These are phyloP conservation scores for Stegodyphus mimosarum DNA, from an alignment of 1,140 invertebrate genomes.

Conservation along the genomic window DNA sequence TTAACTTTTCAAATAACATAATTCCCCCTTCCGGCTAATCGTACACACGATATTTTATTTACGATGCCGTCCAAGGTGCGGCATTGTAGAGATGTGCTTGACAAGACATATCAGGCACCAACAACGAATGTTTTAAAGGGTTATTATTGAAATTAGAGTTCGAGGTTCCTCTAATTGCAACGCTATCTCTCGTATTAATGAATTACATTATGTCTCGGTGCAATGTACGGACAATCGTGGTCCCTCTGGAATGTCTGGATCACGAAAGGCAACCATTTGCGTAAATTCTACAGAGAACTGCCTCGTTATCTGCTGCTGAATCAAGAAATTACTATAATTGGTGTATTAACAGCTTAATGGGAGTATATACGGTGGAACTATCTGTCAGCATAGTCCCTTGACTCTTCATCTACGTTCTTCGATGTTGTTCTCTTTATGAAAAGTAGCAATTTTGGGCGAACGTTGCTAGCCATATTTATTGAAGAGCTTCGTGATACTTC, in stretches of 20 bases:
- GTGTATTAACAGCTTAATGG: slow-evolving; percentile 27
- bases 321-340: slow-evolving; percentile 56
- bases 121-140: background rate
- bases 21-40: too few species aligned
- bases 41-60: too few species aligned
- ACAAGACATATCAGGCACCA: too few species aligned
- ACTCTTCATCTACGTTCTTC: too few species aligned
- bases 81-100: too few species aligned
- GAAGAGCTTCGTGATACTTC: too few species aligned
- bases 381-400: too few species aligned
- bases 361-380: background rate
- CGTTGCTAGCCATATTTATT: too few species aligned
- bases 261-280: slow-evolving; percentile 45
- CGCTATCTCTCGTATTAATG: slow-evolving; percentile 35
- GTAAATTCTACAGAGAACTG: slow-evolving; percentile 5
- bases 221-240: slow-evolving; percentile 19
- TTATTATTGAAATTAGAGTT: slow-evolving; percentile 43
- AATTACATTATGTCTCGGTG: slow-evolving; percentile 39
- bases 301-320: background rate
- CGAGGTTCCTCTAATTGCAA: slow-evolving; percentile 17
- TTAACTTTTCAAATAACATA: too few species aligned
- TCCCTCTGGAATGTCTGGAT: slow-evolving; percentile 13
- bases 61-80: too few species aligned
- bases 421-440: too few species aligned
- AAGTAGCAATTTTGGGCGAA: too few species aligned